Evolutionary conservation across 1,140 invertebrate species (phyloP).

Genomic region (Halotydeus destructor): DNA sequence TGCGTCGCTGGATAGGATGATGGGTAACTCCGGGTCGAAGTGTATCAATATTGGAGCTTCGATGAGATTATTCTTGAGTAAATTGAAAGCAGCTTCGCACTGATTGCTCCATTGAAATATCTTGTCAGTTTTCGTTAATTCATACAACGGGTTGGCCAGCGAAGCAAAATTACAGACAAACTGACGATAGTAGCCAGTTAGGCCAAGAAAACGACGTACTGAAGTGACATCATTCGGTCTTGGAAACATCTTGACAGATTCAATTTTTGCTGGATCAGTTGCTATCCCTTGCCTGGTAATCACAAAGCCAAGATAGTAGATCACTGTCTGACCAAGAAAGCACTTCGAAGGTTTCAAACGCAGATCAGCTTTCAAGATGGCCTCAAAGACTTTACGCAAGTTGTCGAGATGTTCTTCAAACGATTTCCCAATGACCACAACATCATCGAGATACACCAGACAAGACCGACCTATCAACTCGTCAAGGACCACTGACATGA

Average conservation of each 20-base stretch:
- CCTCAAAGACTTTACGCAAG: background rate
- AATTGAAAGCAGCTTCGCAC: constrained; percentile 3
- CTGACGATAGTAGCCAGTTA: constrained; percentile 17
- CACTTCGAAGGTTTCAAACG: constrained; percentile 4
- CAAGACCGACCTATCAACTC: no score
- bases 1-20: constrained; percentile 12
- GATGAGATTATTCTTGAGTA: constrained; percentile 12
- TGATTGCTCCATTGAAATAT: constrained; percentile 6
- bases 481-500: constrained; percentile 19
- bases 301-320: constrained; percentile 11
- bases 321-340: constrained; percentile 1
- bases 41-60: constrained; percentile 20
- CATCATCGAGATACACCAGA: constrained; percentile 12
- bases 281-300: constrained; percentile 13
- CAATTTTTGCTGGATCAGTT: constrained; percentile 16
- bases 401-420: constrained; percentile 1
- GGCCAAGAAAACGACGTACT: constrained; percentile 17
- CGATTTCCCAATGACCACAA: background rate
- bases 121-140: constrained; percentile 4
- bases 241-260: constrained; percentile 14
- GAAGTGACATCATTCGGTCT: constrained; percentile 14
- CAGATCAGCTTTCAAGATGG: background rate
- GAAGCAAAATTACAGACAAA: constrained; percentile 18
- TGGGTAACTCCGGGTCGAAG: constrained; percentile 4
- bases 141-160: constrained; percentile 12